Base-by-base conservation (phyloP, 2,113 vertebrate species). In the Cephalopholis sonnerati region DNA sequence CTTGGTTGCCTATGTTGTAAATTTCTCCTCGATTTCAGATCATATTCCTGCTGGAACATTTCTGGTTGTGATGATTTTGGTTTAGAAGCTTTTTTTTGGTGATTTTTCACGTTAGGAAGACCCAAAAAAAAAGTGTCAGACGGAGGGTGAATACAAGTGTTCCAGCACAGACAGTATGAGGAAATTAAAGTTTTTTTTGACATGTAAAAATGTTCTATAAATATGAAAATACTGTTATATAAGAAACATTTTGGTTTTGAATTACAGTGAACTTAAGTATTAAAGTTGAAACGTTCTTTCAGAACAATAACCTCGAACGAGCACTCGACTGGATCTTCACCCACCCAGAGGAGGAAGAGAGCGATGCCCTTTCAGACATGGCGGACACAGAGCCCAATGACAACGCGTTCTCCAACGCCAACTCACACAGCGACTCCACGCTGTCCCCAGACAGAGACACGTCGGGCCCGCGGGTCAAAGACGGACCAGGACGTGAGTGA, bases 301-400 rank as follows among this genome's bases (percentile, higher is more conserved):
- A 99, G 98, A 99, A 97, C 91, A 96, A 96, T 91, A 99, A 99
- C 89, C 93, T 99, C 62, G 98, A 99, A 82, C 95, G 96, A 86
- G 98, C 98, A 0, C 92, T 99, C 74, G 98, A 99, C 87, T 99
- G 98, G 98, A 99, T 99, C 91, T 99, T 99, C 89, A 96, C 93
- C 71, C 97, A 98, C 82, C 97, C 98, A 0, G 97, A 98, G 74
- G 82, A 97, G 83, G 97, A 98, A 53, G 97, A 97, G 75, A 93
- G 81, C 0, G 97, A 96, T 16, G 94, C 93, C 63, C 81, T 94
- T 32, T 96, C 96, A 55, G 95, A 96, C 71, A 85, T 95, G 57
- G 92, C 95, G 0, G 96, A 97, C 92, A 95, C 95, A 20, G 97
- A 97, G 90, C 97, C 97, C 82, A 95, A 96, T 0, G 93, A 95